A percentile compares a stretch with the other conserved stretches of the same genome.
Evolutionary conservation across 2,888 invertebrate genomes (phyloP).

Genomic region (Abscondita cerata): DNA sequence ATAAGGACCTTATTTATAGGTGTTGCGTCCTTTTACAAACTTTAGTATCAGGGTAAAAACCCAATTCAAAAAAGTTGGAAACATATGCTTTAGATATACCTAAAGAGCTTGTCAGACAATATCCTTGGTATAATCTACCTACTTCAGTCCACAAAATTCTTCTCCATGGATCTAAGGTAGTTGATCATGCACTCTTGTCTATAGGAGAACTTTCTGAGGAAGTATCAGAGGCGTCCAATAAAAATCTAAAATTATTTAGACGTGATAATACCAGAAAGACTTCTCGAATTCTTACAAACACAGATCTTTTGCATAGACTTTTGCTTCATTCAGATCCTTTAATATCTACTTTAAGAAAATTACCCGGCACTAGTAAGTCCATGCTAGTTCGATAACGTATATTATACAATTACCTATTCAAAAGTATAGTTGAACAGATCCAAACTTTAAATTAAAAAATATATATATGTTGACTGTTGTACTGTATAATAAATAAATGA

Average conservation of each 20-base stretch:
- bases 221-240: neutral
- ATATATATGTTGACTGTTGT: too few relatives aligned
- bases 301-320: neutral
- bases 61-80: neutral
- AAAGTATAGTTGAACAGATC: too few relatives aligned
- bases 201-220: constrained; percentile 28
- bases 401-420: too few relatives aligned
- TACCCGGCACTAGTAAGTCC: too few relatives aligned
- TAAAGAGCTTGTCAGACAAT: constrained; percentile 17
- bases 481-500: too few relatives aligned
- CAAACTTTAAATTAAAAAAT: too few relatives aligned
- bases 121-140: constrained; percentile 48
- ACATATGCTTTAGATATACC: neutral
- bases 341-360: neutral
- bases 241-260: neutral
- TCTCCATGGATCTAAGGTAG: constrained; percentile 40
- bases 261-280: neutral
- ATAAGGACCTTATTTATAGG: neutral
- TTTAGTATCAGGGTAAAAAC: neutral
- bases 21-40: neutral
- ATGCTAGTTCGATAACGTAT: too few relatives aligned
- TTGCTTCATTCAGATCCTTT: neutral
- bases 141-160: constrained; percentile 44
- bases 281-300: neutral
- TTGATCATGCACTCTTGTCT: constrained; percentile 39